These are phyloP conservation scores for Sarcophaga subvicina DNA, from an alignment of 2,888 invertebrate genomes.

Conservation along the genomic window DNA sequence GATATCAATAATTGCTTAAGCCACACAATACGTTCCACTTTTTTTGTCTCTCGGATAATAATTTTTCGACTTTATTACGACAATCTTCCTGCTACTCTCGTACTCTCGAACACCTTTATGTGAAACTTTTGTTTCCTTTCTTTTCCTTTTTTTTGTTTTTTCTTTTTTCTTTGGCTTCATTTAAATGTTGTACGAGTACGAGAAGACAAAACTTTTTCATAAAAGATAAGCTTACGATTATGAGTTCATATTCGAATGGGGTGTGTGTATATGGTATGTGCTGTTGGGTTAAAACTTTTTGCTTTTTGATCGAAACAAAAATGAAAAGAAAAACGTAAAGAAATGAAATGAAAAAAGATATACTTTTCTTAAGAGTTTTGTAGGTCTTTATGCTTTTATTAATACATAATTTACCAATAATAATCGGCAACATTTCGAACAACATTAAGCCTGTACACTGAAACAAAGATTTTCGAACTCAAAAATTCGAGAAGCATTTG, in stretches of 20 bases:
- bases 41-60: neutral
- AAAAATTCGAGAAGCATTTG: no score
- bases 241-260: constrained; percentile 51
- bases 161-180: no score
- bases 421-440: constrained; percentile 45
- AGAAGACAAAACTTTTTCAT: constrained; percentile 29
- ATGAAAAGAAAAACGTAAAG: no score
- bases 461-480: no score
- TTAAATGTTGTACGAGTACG: no score
- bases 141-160: no score
- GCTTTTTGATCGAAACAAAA: constrained; percentile 7
- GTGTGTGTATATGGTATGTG: no score
- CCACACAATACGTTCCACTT: constrained; percentile 32
- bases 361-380: constrained; percentile 23
- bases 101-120: no score
- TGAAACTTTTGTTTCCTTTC: no score
- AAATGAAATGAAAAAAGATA: neutral
- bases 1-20: constrained; percentile 63
- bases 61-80: constrained; percentile 4
- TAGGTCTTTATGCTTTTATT: constrained; percentile 36
- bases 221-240: constrained; percentile 55
- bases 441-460: neutral
- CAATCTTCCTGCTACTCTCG: no score
- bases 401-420: constrained; percentile 38
- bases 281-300: constrained; percentile 29